These are phyloP conservation scores for Oxystoma pomonae DNA, from an alignment of 2,888 invertebrate genomes.

Conservation along the genomic window DNA sequence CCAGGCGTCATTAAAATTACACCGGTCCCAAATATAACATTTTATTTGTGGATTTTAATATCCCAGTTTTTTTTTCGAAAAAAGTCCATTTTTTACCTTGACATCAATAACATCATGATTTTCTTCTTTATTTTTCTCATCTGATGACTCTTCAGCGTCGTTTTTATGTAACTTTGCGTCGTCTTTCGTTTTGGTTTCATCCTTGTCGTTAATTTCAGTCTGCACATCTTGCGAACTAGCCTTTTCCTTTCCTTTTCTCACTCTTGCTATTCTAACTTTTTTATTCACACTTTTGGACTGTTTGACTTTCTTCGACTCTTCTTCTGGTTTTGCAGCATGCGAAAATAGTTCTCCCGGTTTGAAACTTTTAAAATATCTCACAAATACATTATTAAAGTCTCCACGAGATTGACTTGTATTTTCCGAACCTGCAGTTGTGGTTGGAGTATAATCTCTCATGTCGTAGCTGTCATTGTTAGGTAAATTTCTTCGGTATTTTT, in stretches of 20 bases:
- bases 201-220: neutral
- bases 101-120: neutral
- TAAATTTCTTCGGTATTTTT: constrained; percentile 11
- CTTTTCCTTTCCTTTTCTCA: neutral
- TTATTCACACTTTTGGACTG: neutral
- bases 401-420: constrained; percentile 9
- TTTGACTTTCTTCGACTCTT: neutral
- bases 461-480: constrained; percentile 8
- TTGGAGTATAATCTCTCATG: no score
- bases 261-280: no score
- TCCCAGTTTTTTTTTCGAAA: neutral
- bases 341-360: no score
- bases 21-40: no score
- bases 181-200: neutral
- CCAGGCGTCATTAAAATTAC: no score
- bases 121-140: constrained; percentile 10
- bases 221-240: neutral
- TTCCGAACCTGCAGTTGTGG: constrained; percentile 4
- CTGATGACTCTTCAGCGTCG: constrained; percentile 10
- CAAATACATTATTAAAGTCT: constrained; percentile 8
- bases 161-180: neutral
- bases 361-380: no score
- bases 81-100: neutral
- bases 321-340: neutral
- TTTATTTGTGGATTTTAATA: constrained; percentile 1